Evolutionary conservation across 2,797 vertebrate species (phyloP), one percentile per base, ranked within the genome.

Genomic region (Taeniopygia guttata): DNA sequence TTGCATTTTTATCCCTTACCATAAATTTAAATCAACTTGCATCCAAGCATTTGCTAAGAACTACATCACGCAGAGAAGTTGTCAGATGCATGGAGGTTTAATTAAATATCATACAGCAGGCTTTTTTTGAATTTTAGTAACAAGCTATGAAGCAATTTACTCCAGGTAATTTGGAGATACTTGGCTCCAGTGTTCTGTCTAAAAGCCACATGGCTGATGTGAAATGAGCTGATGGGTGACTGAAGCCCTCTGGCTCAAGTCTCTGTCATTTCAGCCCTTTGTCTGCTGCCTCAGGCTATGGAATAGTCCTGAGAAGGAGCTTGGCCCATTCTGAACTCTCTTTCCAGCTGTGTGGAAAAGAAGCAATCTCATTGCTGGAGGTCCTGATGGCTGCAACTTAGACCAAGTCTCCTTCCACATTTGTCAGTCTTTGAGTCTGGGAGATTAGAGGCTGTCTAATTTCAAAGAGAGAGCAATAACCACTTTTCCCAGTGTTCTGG

Each of bases 101-200:
- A 96, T 94, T 94, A 94, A 93, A 86, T 88, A 93, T 58, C 76
- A 84, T 63, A 59, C 67, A 72, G 83, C 69, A 79, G 93, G 38
- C 38, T 45, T 51, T 70, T 82, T 73, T 76, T 32, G 40, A 91
- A 93, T 95, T 96, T 91, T 69, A 66, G 90, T 93, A 93, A 94
- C 88, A 84, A 94, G 77, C 87, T 76, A 84, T 74, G 85, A 93
- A 95, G 73, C 85, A 78, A 95, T 95, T 95, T 93, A 84, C 83
- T 93, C 81, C 85, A 95, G 91, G 93, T 95, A 94, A 94, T 86
- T 92, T 74, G 93, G 87, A 91, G 66, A 69, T 29, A 69, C 46
- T 94, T 96, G 91, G 94, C 95, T 94, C 79, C 82, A 92, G 51
- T 75, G 36, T 66, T 59, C 64, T 75, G 76, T 62, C 76, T 76